These are phyloP conservation scores for Micropoecilia bifurca DNA, from an alignment of 2,797 vertebrate genomes.

Conservation along the genomic window DNA sequence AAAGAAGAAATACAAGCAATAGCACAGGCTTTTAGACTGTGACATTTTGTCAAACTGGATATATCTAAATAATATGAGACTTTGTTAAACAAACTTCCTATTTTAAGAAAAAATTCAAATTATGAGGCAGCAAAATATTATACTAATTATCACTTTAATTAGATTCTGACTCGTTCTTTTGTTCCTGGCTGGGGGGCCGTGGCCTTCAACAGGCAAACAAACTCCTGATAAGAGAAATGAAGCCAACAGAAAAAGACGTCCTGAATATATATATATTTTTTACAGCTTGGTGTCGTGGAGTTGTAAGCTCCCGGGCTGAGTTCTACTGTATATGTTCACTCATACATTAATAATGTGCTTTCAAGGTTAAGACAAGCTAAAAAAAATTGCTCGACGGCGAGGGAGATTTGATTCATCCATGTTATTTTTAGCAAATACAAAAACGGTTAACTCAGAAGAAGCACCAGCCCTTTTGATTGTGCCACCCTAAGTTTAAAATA, in stretches of 20 bases:
- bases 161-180: background rate
- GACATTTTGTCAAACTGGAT: background rate
- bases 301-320: background rate
- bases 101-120: background rate
- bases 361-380: background rate
- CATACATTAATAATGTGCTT: background rate
- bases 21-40: background rate
- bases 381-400: background rate
- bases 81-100: background rate
- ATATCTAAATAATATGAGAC: background rate
- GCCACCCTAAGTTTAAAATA: background rate
- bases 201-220: background rate
- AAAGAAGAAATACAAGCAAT: background rate
- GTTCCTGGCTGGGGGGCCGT: background rate
- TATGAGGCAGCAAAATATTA: background rate
- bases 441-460: background rate
- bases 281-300: background rate
- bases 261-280: background rate
- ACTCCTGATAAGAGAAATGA: background rate
- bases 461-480: background rate
- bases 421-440: background rate
- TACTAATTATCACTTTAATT: background rate
- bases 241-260: background rate
- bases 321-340: background rate
- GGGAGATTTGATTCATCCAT: background rate